Conservation (phyloP, 2,888 invertebrate genomes). For the Cheilosia soror region DNA sequence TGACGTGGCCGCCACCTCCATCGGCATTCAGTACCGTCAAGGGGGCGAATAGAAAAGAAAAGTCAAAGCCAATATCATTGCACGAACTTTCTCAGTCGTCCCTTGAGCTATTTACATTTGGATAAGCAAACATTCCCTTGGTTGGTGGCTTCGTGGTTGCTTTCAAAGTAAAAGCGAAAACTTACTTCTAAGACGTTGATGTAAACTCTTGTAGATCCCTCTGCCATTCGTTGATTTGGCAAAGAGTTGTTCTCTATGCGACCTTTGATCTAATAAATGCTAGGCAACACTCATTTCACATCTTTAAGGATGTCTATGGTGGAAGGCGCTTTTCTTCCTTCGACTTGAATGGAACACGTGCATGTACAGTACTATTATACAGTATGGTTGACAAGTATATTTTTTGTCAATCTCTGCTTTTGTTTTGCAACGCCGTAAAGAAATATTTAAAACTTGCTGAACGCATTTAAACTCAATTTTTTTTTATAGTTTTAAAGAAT, state of each 20-base stretch:
- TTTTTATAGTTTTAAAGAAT: too few relatives aligned
- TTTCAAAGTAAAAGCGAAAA: conserved; percentile 30
- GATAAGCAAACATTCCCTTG: conserved; percentile 60
- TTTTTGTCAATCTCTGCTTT: too few relatives aligned
- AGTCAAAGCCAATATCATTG: conserved; percentile 62
- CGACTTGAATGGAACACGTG: too few relatives aligned
- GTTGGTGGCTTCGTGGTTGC: conserved; percentile 26
- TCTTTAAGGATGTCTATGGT: not conserved
- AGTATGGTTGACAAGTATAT: not conserved
- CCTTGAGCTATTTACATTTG: conserved; percentile 67
- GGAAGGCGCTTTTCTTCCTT: not conserved
- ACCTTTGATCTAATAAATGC: conserved; percentile 31
- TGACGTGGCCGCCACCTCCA: conserved; percentile 32
- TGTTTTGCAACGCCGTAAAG: too few relatives aligned
- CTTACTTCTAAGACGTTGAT: conserved; percentile 32
- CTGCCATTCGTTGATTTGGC: conserved; percentile 11
- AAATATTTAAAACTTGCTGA: too few relatives aligned
- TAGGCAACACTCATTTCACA: conserved; percentile 5
- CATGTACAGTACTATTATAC: not conserved
- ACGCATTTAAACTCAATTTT: too few relatives aligned
- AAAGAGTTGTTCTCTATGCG: not conserved
- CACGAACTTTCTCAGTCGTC: conserved; percentile 57
- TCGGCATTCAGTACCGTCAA: not conserved
- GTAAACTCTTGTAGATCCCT: conserved; percentile 30
- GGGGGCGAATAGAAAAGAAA: conserved; percentile 37